Evolutionary conservation across 2,113 vertebrate species (phyloP).

Genomic region (Megatriorchis doriae): DNA sequence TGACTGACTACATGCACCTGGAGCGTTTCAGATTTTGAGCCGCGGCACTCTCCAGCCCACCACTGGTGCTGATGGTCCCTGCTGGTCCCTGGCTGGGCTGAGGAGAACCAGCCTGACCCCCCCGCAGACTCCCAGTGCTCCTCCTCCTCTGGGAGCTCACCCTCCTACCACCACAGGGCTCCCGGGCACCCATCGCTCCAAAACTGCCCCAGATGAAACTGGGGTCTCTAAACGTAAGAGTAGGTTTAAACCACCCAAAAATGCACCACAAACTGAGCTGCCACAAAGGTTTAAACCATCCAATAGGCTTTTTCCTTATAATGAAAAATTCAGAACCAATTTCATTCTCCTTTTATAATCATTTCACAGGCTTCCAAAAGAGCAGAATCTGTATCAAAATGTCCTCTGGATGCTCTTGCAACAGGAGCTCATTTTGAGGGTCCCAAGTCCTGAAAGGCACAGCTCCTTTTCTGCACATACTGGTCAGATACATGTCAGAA

Average conservation of each 20-base stretch:
- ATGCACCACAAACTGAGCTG: background rate
- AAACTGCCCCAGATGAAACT: background rate
- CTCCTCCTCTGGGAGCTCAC: background rate
- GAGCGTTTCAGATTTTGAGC: background rate
- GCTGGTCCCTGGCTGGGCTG: background rate
- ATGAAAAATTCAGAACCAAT: background rate
- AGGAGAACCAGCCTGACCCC: background rate
- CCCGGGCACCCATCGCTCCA: fast-evolving
- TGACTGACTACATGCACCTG: fast-evolving
- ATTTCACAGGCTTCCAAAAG: background rate
- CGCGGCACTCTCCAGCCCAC: background rate
- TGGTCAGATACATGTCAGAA: background rate
- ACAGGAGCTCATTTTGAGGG: background rate
- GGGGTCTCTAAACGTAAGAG: background rate
- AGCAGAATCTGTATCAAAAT: background rate
- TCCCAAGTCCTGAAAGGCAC: background rate
- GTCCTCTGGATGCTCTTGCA: background rate
- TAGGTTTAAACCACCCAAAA: background rate
- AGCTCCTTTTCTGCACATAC: background rate
- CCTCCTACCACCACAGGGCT: background rate
- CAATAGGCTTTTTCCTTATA: background rate
- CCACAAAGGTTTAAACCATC: background rate
- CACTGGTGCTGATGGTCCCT: background rate
- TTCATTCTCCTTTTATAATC: background rate
- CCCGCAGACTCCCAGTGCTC: background rate